A percentile compares a stretch with the other conserved stretches of the same genome.
Conservation (phyloP, 92 coral and sea anemone species). For the Phymanthus crucifer region DNA sequence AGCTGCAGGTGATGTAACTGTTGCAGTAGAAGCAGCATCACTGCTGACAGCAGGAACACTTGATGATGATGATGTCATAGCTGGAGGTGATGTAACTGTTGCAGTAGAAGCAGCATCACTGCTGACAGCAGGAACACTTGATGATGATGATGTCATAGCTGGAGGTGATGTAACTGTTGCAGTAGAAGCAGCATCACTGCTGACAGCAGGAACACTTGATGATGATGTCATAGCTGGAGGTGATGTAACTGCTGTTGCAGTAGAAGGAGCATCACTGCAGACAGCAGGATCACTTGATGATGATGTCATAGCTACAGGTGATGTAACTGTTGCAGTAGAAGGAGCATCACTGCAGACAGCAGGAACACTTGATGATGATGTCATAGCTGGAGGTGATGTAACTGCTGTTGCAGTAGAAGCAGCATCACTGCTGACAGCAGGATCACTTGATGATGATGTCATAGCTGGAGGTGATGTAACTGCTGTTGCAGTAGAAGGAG, state of each 20-base stretch:
- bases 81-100: constrained; percentile 17
- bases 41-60: constrained; percentile 74
- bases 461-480: constrained; percentile 19
- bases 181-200: constrained; percentile 55
- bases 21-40: constrained; percentile 33
- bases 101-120: constrained; percentile 49
- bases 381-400: constrained; percentile 10
- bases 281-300: constrained; percentile 76
- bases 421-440: constrained; percentile 69
- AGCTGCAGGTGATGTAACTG: constrained; percentile 20
- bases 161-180: constrained; percentile 16
- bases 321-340: constrained; percentile 2
- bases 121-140: constrained; percentile 74
- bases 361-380: constrained; percentile 63
- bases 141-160: constrained; percentile 30
- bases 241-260: constrained; percentile 13
- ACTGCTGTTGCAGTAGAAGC: constrained; percentile 15
- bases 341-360: constrained; percentile 70
- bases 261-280: constrained; percentile 57
- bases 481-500: constrained; percentile 21
- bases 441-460: constrained; percentile 58
- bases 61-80: constrained; percentile 43
- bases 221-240: constrained; percentile 22
- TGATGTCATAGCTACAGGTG: constrained; percentile 15
- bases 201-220: constrained; percentile 73